These are phyloP conservation scores for Micromussa lordhowensis DNA, from an alignment of 92 coral and sea anemone genomes.

Conservation along the genomic window DNA sequence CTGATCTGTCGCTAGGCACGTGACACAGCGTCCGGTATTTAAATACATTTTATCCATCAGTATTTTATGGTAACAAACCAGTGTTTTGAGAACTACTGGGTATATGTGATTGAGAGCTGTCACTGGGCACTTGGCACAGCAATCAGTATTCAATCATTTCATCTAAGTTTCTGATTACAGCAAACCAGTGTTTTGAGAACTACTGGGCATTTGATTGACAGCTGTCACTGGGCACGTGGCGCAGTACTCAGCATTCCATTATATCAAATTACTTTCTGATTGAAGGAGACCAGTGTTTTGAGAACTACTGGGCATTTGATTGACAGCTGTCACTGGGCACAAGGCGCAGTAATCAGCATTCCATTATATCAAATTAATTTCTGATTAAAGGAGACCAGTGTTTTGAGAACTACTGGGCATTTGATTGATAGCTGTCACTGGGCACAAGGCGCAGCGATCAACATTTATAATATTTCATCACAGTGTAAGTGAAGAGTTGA, in stretches of 20 bases:
- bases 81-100: conserved; percentile 64
- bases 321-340: conserved; percentile 47
- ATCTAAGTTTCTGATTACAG: not conserved
- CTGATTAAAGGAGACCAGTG: not conserved
- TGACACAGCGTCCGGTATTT: conserved; percentile 50
- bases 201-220: conserved; percentile 25
- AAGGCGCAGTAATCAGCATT: conserved; percentile 45
- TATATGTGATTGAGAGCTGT: conserved; percentile 6
- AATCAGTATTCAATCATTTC: not conserved
- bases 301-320: conserved; percentile 55
- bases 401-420: conserved; percentile 45
- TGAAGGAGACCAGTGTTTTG: conserved; percentile 10
- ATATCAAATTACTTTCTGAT: not conserved
- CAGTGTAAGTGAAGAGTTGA: not conserved
- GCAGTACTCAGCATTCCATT: conserved; percentile 31
- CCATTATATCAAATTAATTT: not conserved
- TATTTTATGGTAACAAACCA: not conserved
- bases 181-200: conserved; percentile 49
- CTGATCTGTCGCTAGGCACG: conserved; percentile 57
- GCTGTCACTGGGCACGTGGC: conserved; percentile 54
- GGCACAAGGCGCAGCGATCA: conserved; percentile 52
- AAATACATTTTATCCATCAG: not conserved
- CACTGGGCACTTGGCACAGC: conserved; percentile 59
- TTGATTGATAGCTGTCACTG: conserved; percentile 28
- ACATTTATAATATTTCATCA: not conserved